Base-by-base conservation (phyloP, 2,888 invertebrate species). In the Dryomyza anilis region DNA sequence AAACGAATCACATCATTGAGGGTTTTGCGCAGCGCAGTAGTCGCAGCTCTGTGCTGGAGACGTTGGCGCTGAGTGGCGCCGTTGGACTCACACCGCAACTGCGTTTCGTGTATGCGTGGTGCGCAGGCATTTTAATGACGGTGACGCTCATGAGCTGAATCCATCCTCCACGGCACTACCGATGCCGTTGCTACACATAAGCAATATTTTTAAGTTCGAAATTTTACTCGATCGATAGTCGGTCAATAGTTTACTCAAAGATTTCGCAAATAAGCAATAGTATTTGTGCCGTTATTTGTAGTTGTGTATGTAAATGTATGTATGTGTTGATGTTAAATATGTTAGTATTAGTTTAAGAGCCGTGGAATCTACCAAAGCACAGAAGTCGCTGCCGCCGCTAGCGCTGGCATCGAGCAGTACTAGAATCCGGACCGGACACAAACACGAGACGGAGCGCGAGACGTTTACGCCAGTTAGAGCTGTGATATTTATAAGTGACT, bases 11-110 rank as follows among this genome's bases (percentile, higher is more conserved):
- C 45, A 63, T 72, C 21, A 67, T 56, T 52, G 69, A 71, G 50
- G 70, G 69, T 29, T 69, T 69, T 14, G 67, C 68, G 19, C 69
- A 86, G 23, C 69, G 86, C 45, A 88, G 86, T 74, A 87, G 87
- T 29, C 83, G 88, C 27, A 87, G 87, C 74, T 85, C 84, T 61
- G 85, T 86, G 1, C 85, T 84, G 12, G 87, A 86, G 73, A 86
- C 87, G 63, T 84, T 87, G 69, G 85, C 86, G 33, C 76, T 85
- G 55, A 86, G 85, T 75, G 70, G 74, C 53, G 67, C 74, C 5
- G 63, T 16, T 7, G 36, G 55, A 2, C 19, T 33, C 19, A 55
- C 21, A 6, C 25, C 23, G n/a, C 25, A 16, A 3, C n/a, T 52
- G n/a, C 21, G 36, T 19, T 27, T 23, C 25, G 19, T 55, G 23